Evolutionary conservation across 2,888 invertebrate genomes (phyloP), one percentile per base, ranked within the genome.

Genomic region (Cosmopolites sordidus): DNA sequence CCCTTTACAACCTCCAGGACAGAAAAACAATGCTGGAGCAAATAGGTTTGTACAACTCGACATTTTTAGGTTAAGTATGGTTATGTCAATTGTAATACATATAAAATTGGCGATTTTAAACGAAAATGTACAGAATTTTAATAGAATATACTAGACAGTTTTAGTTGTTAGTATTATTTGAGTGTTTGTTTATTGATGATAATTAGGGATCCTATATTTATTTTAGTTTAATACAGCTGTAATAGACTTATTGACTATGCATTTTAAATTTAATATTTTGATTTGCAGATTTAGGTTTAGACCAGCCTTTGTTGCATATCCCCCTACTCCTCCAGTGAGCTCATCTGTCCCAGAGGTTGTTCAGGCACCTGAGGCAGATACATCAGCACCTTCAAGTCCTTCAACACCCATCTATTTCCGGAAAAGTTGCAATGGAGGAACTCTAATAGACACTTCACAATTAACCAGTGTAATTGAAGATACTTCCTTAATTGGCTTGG

Each of bases 1-100:
- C 78, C 92, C 91, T 0, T 77, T 98, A 70, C 96, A 97, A 70
- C 92, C 93, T 33, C 93, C 93, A 1, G 93, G 94, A 1, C 90
- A 92, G 70, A 93, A 92, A 77, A 87, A 89, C 78, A 81, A 79
- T 65, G 74, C 76, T 43, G 75, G 80, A 54, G 78, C 79, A 50
- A 80, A 78, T 64, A 78, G 81, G 79, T 81, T 39, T 38, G 33
- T 48, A 18, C n/a, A 2, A 16, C 12, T 9, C 3, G 11, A 33
- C 11, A n/a, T 33, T 33, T 33, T 3, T 33, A 33, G 33, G 33
- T 33, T 33, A 33, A 11, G 12, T 22, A 5, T 22, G 4, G 8
- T 22, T 5, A 22, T 22, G 22, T 22, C 3, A n/a, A n/a, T n/a
- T n/a, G n/a, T n/a, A n/a, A n/a, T n/a, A n/a, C n/a, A n/a, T n/a